Evolutionary conservation across 64 coral and sea anemone species (phyloP).

Genomic region (Montipora foliosa): DNA sequence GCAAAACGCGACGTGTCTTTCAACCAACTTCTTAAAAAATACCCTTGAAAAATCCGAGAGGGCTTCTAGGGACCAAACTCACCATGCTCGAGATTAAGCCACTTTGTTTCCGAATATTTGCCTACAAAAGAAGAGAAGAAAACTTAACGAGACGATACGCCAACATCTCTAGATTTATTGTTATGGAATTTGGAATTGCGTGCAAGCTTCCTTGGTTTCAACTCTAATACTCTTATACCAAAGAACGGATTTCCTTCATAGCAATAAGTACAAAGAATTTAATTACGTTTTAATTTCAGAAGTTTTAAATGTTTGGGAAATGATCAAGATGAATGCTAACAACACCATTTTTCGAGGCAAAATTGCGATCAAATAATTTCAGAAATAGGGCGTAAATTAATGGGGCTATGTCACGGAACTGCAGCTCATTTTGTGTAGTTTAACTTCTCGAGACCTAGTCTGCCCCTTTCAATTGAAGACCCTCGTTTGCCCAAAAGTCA

Average conservation of each 20-base stretch:
- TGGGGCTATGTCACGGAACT: too few species aligned
- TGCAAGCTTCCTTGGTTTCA: neutral
- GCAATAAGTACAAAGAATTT: neutral
- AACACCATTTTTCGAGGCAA: too few species aligned
- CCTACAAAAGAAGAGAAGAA: constrained; percentile 1
- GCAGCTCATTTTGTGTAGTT: too few species aligned
- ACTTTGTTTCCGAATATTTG: constrained; percentile 66
- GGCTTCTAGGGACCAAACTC: neutral
- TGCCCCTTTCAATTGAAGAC: too few species aligned
- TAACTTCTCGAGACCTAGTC: too few species aligned
- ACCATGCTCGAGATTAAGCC: constrained; percentile 75
- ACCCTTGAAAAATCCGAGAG: too few species aligned
- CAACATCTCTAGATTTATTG: neutral
- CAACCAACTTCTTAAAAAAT: too few species aligned
- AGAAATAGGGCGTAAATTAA: too few species aligned
- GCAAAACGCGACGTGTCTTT: too few species aligned
- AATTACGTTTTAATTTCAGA: neutral
- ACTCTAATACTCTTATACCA: neutral
- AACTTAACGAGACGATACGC: neutral
- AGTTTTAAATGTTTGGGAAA: neutral
- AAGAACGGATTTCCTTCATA: neutral
- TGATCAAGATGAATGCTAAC: neutral
- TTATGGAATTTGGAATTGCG: neutral
- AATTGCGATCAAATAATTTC: too few species aligned
- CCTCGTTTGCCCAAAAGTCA: too few species aligned